Base-by-base conservation (phyloP, 1,140 invertebrate genomes). In the Drosophila ficusphila region DNA sequence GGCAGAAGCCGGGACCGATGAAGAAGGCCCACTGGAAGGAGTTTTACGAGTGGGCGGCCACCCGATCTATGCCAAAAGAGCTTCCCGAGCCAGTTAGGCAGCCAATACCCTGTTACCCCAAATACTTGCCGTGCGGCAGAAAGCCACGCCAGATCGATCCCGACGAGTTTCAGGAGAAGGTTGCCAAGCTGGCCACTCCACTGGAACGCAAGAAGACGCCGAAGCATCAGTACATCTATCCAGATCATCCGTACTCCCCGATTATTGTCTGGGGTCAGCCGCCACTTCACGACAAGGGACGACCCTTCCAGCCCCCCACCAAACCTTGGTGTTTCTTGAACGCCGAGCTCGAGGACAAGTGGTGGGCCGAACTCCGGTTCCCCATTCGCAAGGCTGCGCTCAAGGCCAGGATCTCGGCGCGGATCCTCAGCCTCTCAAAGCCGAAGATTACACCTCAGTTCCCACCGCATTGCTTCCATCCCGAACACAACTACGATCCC, bases 1-100 rank as follows among this genome's bases (percentile, higher is more conserved):
- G 90, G 90, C 79, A 78, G 21, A 82, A 62, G 5, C 60, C 61
- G 3, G 89, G 90, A 7, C 90, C 90, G 1, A 91, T 91, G 90
- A 25, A 16, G 3, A 75, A 83, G 11, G 54, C 53, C 0, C 60
- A 76, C 2, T 91, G 90, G 90, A 29, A 38, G 11, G 27, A 39
- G 0, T 91, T 12, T 27, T 77, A 21, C 12, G 18, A n/a, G 8
- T 83, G 79, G 79, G 73, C 79, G 2, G 34, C 58, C 14, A 1
- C 3, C 6, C 68, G 25, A 6, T 36, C 69, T 12, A 52, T 65
- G 56, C 79, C 71, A 0, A 71, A 38, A 12, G 77, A 57, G 3
- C 6, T 36, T 9, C 46, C 14, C 0, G 0, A 21, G 4, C 14
- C 31, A 0, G 41, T 44, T 3, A 34, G 54, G 23, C 11, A 33